Conservation (phyloP, 2,113 vertebrate species). For the Heterotis niloticus region DNA sequence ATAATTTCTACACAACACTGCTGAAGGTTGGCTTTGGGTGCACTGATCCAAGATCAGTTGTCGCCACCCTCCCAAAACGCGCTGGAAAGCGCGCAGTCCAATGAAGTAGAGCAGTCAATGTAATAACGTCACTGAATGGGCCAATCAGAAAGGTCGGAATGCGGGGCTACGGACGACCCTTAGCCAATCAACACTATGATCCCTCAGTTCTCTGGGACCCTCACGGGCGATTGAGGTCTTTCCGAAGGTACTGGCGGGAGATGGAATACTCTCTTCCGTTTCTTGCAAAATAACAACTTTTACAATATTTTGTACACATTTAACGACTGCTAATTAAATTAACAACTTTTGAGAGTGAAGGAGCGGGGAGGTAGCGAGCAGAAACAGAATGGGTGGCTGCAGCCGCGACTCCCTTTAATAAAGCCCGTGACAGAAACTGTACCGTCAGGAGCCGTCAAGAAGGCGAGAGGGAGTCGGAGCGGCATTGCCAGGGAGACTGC, state of each 20-base stretch:
- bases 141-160: constrained; percentile 30
- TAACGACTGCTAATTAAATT: not conserved
- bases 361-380: not conserved
- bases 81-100: not conserved
- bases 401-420: constrained; percentile 20
- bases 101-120: not conserved
- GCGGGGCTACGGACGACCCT: not conserved
- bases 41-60: not conserved
- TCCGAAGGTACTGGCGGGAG: constrained; percentile 48
- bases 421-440: not conserved
- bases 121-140: not conserved
- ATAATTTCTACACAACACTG: not conserved
- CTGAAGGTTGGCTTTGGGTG: not conserved
- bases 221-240: constrained; percentile 3
- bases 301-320: too few species aligned
- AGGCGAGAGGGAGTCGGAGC: not conserved
- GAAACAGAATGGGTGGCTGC: constrained; percentile 14
- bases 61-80: not conserved
- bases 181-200: constrained; percentile 37
- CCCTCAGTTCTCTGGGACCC: not conserved
- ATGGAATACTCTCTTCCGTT: not conserved
- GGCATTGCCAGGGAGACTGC: not conserved
- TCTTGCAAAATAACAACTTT: not conserved
- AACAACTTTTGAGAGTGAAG: constrained; percentile 5
- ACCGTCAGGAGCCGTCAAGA: not conserved